Evolutionary conservation across 2,797 vertebrate species (phyloP), one percentile per base, ranked within the genome.

Genomic region (Pangasius krempfi): DNA sequence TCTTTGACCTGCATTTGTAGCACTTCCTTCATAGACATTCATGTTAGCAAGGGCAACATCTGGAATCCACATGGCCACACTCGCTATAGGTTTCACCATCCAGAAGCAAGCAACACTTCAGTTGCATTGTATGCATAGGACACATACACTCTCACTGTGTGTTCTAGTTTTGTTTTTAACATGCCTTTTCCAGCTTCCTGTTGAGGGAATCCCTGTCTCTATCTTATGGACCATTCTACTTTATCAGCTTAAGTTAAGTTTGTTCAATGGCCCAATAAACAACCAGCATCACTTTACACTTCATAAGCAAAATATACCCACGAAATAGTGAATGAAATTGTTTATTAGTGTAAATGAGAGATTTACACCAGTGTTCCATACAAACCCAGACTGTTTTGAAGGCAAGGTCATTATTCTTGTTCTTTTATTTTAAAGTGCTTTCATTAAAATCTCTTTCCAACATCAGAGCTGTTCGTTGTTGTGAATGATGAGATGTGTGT

Each of bases 11-110:
- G n/a, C 7, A 1, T 52, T 79, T 79, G n/a, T 30, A 52, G 76
- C 12, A 52, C 6, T 12, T 16, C 27, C 27, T 16, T 52, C 5
- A 78, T 40, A 75, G 40, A 75, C 27, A n/a, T 79, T 58, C n/a
- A 78, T 30, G 14, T 78, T 40, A 25, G 54, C 13, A 60, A 81
- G 33, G 27, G 4, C 30, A 60, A 81, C 79, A 81, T 25, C 79
- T 81, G 79, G 30, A 37, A 81, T 56, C 54, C 79, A 81, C 56
- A 60, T 81, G 79, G 79, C 33, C 18, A 60, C 33, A n/a, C 54
- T 60, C 12, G 22, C 3, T 81, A 56, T 10, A 60, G 30, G 54
- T 60, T 79, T 54, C 73, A 76, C 10, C 4, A 5, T 76, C n/a
- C 2, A 0, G 52, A 54, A 54, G 50, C 76, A 79, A 54, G 76